Percentiles rank a stretch among this genome's conserved stretches.
Conservation (phyloP, 2,113 vertebrate genomes). For the Neogale vison region DNA sequence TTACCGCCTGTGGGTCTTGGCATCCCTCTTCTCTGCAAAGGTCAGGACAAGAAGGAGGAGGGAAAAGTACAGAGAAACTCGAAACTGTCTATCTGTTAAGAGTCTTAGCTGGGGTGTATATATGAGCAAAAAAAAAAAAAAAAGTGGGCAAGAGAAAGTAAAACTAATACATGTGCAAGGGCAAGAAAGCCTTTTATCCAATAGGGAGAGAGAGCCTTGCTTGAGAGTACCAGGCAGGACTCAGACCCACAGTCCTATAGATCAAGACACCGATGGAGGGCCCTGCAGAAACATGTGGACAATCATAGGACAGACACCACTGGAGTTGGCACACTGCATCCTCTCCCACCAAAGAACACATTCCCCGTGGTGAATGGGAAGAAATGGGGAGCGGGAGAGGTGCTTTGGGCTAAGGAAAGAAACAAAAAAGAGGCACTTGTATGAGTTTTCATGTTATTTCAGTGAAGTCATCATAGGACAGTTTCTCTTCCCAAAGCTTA, state of each 20-base stretch:
- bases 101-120: not conserved
- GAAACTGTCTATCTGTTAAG: not conserved
- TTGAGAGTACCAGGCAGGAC: not conserved
- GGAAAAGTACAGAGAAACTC: not conserved
- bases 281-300: not conserved
- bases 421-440: not conserved
- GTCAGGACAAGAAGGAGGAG: not conserved
- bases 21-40: not conserved
- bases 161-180: not conserved
- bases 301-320: not conserved
- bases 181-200: not conserved
- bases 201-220: not conserved
- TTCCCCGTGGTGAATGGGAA: not conserved
- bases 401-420: not conserved
- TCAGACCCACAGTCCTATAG: not conserved
- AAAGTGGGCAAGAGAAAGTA: not conserved
- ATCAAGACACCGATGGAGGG: not conserved
- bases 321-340: not conserved
- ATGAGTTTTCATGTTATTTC: conserved; percentile 5
- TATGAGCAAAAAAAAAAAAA: not conserved
- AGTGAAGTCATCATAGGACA: conserved; percentile 22
- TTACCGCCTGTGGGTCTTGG: not conserved
- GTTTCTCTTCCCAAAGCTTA: conserved; percentile 17
- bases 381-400: not conserved
- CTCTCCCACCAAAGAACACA: not conserved